Conservation (phyloP, 2,113 vertebrate species). For the Stegastes partitus region DNA sequence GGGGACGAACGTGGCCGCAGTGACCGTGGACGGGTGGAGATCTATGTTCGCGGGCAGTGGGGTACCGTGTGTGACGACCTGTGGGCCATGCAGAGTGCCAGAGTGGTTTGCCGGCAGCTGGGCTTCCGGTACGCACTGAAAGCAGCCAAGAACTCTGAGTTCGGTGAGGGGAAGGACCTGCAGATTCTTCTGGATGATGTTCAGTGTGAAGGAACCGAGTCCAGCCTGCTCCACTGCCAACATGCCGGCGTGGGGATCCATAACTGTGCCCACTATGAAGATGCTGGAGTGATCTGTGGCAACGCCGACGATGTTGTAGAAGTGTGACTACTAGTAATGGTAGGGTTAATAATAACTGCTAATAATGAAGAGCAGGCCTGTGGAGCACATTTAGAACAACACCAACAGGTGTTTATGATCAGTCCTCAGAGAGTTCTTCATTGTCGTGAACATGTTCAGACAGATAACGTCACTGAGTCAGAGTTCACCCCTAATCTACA, state of each 20-base stretch:
- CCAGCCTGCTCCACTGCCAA: constrained; percentile 88
- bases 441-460: no score
- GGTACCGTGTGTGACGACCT: constrained; percentile 94
- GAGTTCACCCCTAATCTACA: no score
- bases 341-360: no score
- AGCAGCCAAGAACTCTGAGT: constrained; percentile 89
- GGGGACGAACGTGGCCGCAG: constrained; percentile 61
- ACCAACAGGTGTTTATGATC: no score
- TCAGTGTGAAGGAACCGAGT: constrained; percentile 87
- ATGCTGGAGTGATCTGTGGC: constrained; percentile 91
- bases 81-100: constrained; percentile 85
- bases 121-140: constrained; percentile 86
- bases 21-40: constrained; percentile 89
- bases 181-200: constrained; percentile 92
- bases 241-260: constrained; percentile 86
- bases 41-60: constrained; percentile 88
- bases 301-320: constrained; percentile 37
- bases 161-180: constrained; percentile 87
- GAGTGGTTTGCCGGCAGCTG: constrained; percentile 92
- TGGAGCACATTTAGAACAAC: no score
- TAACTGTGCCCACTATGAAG: constrained; percentile 93
- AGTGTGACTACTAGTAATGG: constrained; percentile 2
- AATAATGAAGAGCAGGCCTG: background rate
- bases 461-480: no score
- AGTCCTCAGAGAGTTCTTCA: no score